Conservation (phyloP, 2,797 vertebrate species). For the Chrysocyon brachyurus region DNA sequence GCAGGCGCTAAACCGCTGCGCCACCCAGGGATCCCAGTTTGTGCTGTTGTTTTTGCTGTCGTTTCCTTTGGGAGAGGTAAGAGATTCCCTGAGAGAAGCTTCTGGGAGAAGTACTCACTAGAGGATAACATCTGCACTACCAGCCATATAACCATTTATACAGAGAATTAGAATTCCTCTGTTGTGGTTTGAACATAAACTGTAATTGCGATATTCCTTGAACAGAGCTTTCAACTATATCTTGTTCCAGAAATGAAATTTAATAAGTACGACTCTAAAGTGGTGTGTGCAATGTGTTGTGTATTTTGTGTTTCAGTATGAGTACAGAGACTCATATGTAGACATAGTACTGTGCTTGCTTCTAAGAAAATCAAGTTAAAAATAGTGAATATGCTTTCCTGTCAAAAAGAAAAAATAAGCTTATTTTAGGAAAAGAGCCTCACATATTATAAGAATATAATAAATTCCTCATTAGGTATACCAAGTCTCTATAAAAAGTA, state of each 20-base stretch:
- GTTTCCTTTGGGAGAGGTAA: neutral
- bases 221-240: neutral
- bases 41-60: neutral
- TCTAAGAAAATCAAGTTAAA: conserved; percentile 50
- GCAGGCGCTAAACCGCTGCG: no score
- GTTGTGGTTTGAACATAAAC: conserved; percentile 4
- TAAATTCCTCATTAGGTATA: neutral
- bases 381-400: neutral
- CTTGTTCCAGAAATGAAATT: conserved; percentile 48
- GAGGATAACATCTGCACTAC: neutral
- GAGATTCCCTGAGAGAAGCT: neutral
- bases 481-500: neutral
- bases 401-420: conserved; percentile 9
- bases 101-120: neutral
- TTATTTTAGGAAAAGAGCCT: conserved; percentile 46
- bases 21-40: no score
- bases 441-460: neutral
- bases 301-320: conserved; percentile 17
- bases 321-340: neutral
- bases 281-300: neutral
- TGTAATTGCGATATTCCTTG: conserved; percentile 31
- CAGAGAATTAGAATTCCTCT: conserved; percentile 30
- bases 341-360: neutral
- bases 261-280: conserved; percentile 33
- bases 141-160: neutral